phyloP scores from a whole-genome alignment of 53 echinoderm and acorn worm genomes.

The Luidia sarsii region DNA sequence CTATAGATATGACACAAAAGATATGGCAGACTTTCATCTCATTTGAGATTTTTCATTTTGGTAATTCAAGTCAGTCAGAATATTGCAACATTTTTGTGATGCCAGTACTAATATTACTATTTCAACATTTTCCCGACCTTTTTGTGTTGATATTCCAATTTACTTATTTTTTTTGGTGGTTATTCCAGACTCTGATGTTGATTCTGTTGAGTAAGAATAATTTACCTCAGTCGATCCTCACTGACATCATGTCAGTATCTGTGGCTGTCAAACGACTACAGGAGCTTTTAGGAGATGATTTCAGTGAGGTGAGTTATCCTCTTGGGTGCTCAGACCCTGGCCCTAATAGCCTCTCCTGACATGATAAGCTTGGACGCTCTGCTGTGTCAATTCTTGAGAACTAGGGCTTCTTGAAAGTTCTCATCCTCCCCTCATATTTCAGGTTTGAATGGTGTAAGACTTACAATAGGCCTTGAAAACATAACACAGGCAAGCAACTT shows the following conservation, averaged over 20 bases:
- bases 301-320: slow-evolving; percentile 48
- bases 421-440: too few relatives aligned
- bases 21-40: not conserved
- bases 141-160: too few relatives aligned
- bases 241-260: slow-evolving; percentile 67
- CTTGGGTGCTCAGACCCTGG: too few relatives aligned
- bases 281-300: slow-evolving; percentile 39
- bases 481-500: too few relatives aligned
- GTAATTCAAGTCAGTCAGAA: too few relatives aligned
- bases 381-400: too few relatives aligned
- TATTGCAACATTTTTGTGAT: not conserved
- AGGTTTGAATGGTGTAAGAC: too few relatives aligned
- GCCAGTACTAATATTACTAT: not conserved
- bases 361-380: not conserved
- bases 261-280: slow-evolving; percentile 64
- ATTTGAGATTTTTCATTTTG: not conserved
- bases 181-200: slow-evolving; percentile 68
- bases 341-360: not conserved
- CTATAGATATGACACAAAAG: not conserved
- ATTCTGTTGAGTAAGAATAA: slow-evolving; percentile 68
- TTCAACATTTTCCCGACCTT: not conserved
- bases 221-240: slow-evolving; percentile 58
- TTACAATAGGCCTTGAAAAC: too few relatives aligned
- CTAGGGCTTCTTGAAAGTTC: too few relatives aligned
- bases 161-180: slow-evolving; percentile 1